A percentile compares a stretch with the other conserved stretches of the same genome.
Conservation (phyloP, 2,888 invertebrate genomes). For the Meghimatium bilineatum region DNA sequence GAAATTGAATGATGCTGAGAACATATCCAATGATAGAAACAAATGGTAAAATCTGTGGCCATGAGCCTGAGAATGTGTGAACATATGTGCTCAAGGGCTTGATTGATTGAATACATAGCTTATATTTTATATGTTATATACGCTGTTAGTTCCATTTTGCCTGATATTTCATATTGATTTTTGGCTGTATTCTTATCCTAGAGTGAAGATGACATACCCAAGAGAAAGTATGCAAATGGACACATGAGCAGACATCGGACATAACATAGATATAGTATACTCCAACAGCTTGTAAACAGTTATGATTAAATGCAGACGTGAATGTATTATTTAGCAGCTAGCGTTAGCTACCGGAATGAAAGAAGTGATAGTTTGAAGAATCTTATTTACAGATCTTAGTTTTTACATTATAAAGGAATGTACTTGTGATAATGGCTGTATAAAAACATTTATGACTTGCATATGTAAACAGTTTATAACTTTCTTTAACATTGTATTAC, state of each 20-base stretch:
- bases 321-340: background rate
- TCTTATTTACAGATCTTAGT: background rate
- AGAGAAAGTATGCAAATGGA: slow-evolving; percentile 32
- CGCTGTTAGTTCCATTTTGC: too few relatives aligned
- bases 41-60: too few relatives aligned
- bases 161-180: background rate
- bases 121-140: too few relatives aligned
- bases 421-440: background rate
- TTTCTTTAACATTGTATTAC: too few relatives aligned
- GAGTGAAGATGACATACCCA: slow-evolving; percentile 23
- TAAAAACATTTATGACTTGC: background rate
- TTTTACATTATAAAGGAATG: background rate
- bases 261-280: background rate
- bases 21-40: too few relatives aligned
- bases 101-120: too few relatives aligned
- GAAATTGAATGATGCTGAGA: too few relatives aligned
- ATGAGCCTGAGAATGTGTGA: too few relatives aligned
- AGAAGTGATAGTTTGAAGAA: background rate
- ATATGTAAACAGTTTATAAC: too few relatives aligned
- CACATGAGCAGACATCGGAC: background rate
- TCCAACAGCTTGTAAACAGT: background rate
- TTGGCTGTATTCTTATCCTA: background rate
- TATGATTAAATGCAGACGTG: background rate
- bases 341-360: background rate
- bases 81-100: too few relatives aligned